Evolutionary conservation across 2,888 invertebrate genomes (phyloP), one percentile per base, ranked within the genome.

Genomic region (Teleogryllus oceanicus): DNA sequence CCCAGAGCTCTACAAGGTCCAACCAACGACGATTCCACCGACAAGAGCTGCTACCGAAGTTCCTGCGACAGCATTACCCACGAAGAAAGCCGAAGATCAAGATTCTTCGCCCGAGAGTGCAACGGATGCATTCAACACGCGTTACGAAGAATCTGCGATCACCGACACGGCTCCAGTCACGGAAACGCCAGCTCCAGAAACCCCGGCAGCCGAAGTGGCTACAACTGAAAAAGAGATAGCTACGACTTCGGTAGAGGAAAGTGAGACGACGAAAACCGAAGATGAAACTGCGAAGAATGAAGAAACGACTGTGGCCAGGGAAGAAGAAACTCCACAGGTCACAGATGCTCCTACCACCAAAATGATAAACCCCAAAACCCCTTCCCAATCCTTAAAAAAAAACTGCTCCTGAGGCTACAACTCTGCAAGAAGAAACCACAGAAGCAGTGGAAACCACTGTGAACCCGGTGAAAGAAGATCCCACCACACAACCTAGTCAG

Each of bases 121-220:
- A 20, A 78, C 78, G n/a, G 74, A 78, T 21, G 74, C 37, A 74
- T 37, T n/a, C 11, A 78, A 51, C n/a, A 78, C 78, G 16, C 49
- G 74, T 24, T 78, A 50, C 78, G 74, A 74, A n/a, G 62, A 51
- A 16, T 10, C 78, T 16, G 18, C 78, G 20, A 51, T n/a, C 12
- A n/a, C 75, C 21, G 37, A 75, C 20, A 20, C 13, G n/a, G 21
- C 16, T 16, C 13, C 37, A 4, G 13, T 3, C 12, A 75, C 20
- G 16, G 75, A 75, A 24, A 24, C n/a, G 62, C 62, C 62, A 62
- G 62, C 62, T 62, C 62, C 62, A 62, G 37, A 37, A 37, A 62
- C 62, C 8, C 13, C 62, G 1, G 13, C 62, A 62, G 13, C 62
- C 1, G 62, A 62, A 10, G 62, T 18, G 10, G 62, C 13, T 3